phyloP scores from a whole-genome alignment of 2,113 vertebrate species.

The Pantherophis guttatus region DNA sequence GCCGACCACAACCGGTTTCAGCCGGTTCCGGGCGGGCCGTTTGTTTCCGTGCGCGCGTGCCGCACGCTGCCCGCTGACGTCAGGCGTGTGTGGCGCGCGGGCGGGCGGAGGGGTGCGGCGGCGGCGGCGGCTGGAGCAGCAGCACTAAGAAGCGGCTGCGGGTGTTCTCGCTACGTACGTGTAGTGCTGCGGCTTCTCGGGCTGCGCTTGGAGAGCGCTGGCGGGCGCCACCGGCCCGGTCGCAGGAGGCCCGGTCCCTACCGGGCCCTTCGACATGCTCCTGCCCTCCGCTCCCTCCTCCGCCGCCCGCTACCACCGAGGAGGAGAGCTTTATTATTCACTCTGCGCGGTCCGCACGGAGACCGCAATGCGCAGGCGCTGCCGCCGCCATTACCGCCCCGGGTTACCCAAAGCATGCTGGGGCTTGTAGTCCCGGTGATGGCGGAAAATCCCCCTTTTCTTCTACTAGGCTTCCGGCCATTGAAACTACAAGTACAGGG shows the following conservation, averaged over 20 bases:
- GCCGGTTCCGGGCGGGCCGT: constrained; percentile 40
- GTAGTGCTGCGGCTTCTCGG: constrained; percentile 97
- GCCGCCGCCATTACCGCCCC: constrained; percentile 64
- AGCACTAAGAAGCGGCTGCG: constrained; percentile 52
- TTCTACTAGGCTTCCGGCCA: constrained; percentile 38
- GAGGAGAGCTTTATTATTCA: constrained; percentile 76
- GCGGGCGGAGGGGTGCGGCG: constrained; percentile 47
- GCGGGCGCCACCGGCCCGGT: constrained; percentile 85
- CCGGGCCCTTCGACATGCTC: constrained; percentile 89
- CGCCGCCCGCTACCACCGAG: constrained; percentile 68
- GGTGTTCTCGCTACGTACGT: constrained; percentile 86
- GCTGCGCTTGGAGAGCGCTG: constrained; percentile 91
- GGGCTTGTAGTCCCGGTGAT: constrained; percentile 70
- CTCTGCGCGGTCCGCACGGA: constrained; percentile 87
- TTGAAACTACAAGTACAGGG: constrained; percentile 60
- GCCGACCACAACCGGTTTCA: constrained; percentile 25
- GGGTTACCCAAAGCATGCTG: constrained; percentile 60
- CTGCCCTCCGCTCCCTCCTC: constrained; percentile 67
- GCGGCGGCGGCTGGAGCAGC: constrained; percentile 22
- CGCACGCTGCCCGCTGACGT: constrained; percentile 77
- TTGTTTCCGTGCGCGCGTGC: constrained; percentile 72
- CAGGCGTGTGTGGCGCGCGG: constrained; percentile 68
- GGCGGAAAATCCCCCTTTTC: constrained; percentile 28
- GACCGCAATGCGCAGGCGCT: constrained; percentile 82
- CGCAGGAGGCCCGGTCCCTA: constrained; percentile 80